Percentiles rank a stretch among this genome's conserved stretches.
Conservation (phyloP, 2,113 vertebrate species). For the Recurvirostra avosetta region DNA sequence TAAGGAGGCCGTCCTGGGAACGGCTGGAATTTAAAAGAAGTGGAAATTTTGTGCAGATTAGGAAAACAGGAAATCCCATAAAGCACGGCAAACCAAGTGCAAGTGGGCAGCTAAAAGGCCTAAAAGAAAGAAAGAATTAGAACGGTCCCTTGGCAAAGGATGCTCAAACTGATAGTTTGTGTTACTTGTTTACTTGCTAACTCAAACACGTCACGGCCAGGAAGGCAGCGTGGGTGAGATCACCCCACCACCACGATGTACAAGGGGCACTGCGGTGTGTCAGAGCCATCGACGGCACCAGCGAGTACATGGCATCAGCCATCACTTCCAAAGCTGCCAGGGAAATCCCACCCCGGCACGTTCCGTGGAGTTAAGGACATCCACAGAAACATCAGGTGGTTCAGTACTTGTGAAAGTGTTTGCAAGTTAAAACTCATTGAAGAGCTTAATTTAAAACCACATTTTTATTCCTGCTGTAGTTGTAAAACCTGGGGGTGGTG, state of each 20-base stretch:
- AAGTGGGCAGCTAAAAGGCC: not conserved
- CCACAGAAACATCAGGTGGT: not conserved
- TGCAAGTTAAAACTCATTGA: not conserved
- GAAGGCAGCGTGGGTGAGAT: not conserved
- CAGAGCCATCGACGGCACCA: not conserved
- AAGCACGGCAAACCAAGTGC: not conserved
- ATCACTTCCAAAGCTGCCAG: not conserved
- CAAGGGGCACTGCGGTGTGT: not conserved
- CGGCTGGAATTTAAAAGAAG: not conserved
- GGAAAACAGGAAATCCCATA: not conserved
- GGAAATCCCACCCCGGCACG: not conserved
- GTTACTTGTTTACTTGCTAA: not conserved
- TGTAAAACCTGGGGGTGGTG: not conserved
- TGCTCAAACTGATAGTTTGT: not conserved
- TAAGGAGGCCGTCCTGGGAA: not conserved
- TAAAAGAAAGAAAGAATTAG: not conserved
- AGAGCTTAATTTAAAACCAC: not conserved
- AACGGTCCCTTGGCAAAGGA: not conserved
- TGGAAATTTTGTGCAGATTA: not conserved
- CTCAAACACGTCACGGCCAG: not conserved
- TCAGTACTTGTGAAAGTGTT: not conserved
- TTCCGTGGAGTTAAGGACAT: not conserved
- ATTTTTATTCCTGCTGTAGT: not conserved
- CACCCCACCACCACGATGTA: accelerated
- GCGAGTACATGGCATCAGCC: not conserved